Conservation (phyloP, 2,797 vertebrate genomes). For the Cirrhinus mrigala region DNA sequence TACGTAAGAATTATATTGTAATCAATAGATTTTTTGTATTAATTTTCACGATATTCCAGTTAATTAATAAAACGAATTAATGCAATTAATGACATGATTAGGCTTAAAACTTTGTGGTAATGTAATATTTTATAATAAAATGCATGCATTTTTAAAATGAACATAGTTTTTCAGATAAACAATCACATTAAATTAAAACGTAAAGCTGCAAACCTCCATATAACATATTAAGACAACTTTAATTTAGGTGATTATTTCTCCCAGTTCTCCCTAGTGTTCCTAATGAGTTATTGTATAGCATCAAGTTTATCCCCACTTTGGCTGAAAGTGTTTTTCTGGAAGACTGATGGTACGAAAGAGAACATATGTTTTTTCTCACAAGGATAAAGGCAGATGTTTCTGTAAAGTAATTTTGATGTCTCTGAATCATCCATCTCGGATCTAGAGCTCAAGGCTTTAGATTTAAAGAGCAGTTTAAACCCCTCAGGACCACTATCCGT, state of each 20-base stretch:
- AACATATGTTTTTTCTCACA: not conserved
- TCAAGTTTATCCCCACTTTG: not conserved
- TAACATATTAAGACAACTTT: not conserved
- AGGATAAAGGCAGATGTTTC: constrained; percentile 31
- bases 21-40: not conserved
- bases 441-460: constrained; percentile 56
- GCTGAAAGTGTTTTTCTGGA: not conserved
- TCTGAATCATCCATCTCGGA: constrained; percentile 50
- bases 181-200: not conserved
- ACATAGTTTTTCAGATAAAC: not conserved
- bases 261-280: not conserved
- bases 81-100: not conserved
- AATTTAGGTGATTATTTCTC: not conserved
- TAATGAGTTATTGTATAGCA: not conserved
- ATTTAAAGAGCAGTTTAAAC: constrained; percentile 67
- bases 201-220: not conserved
- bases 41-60: not conserved
- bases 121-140: not conserved
- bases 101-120: not conserved
- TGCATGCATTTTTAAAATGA: not conserved
- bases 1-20: not conserved
- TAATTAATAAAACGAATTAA: not conserved
- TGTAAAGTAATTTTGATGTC: constrained; percentile 52
- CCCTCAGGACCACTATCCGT: constrained; percentile 62
- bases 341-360: not conserved